Conservation (phyloP, 2,797 vertebrate species). For the Alosa sapidissima region DNA sequence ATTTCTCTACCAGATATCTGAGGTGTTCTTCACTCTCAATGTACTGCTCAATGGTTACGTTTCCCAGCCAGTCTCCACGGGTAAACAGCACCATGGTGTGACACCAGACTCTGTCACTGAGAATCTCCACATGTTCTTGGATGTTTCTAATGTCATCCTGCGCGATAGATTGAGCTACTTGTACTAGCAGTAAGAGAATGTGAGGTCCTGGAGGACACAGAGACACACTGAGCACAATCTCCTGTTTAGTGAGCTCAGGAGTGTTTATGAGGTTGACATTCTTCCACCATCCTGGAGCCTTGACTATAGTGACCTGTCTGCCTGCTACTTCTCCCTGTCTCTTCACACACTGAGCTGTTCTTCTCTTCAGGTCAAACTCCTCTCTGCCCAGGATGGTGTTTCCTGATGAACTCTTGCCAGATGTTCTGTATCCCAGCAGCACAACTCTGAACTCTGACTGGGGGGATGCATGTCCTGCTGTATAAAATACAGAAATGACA, state of each 20-base stretch:
- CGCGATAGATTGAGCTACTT: too few relatives aligned
- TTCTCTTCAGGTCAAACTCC: not conserved
- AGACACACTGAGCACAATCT: too few relatives aligned
- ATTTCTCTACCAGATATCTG: too few relatives aligned
- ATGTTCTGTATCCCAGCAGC: not conserved
- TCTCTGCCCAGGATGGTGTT: conserved; percentile 15
- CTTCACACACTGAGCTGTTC: not conserved
- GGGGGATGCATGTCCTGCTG: too few relatives aligned
- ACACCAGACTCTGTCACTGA: not conserved
- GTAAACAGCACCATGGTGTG: not conserved
- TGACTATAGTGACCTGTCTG: not conserved
- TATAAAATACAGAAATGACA: not conserved
- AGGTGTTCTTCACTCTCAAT: too few relatives aligned
- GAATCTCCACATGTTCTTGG: not conserved
- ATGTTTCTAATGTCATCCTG: not conserved
- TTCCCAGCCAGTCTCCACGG: too few relatives aligned
- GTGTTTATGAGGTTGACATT: too few relatives aligned
- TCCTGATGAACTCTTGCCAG: not conserved
- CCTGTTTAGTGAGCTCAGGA: too few relatives aligned
- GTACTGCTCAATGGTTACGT: not conserved
- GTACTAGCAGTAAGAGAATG: not conserved
- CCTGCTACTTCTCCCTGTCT: conserved; percentile 18
- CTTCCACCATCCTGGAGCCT: not conserved
- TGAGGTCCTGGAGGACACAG: not conserved
- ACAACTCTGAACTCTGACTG: not conserved